Percentiles rank a stretch among this genome's conserved stretches.
Evolutionary conservation across 2,888 invertebrate species (phyloP).

Genomic region (Drosophila stalkeri): DNA sequence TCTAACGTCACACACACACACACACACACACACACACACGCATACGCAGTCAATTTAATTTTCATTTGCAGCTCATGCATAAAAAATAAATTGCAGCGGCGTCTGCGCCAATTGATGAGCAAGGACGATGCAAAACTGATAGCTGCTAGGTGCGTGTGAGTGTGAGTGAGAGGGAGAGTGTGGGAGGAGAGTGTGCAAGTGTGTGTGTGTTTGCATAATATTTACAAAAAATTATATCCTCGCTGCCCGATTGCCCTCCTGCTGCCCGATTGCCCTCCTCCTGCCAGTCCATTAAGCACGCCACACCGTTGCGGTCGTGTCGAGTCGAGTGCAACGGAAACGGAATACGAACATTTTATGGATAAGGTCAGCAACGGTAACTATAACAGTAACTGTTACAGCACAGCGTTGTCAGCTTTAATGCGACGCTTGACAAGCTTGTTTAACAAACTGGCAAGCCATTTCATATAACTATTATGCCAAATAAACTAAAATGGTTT

Average conservation of each 20-base stretch:
- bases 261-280: neutral
- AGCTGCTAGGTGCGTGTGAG: slow-evolving; percentile 30
- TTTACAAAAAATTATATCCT: slow-evolving; percentile 67
- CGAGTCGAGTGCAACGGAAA: slow-evolving; percentile 66
- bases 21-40: slow-evolving; percentile 6
- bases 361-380: slow-evolving; percentile 5
- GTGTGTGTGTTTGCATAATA: slow-evolving; percentile 47
- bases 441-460: slow-evolving; percentile 22
- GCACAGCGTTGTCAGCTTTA: slow-evolving; percentile 2
- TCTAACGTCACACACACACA: slow-evolving; percentile 48
- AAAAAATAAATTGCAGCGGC: slow-evolving; percentile 63
- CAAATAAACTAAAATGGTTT: too few relatives aligned
- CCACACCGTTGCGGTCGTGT: slow-evolving; percentile 62
- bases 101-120: slow-evolving; percentile 41
- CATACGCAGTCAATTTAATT: slow-evolving; percentile 67
- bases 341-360: slow-evolving; percentile 49
- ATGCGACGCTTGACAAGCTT: neutral
- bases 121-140: slow-evolving; percentile 38
- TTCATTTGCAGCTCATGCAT: slow-evolving; percentile 74
- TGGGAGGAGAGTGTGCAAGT: neutral
- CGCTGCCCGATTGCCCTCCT: neutral
- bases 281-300: slow-evolving; percentile 67
- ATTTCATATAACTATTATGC: neutral
- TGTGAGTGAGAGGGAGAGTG: neutral
- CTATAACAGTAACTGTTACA: neutral